Evolutionary conservation across 2,113 vertebrate species (phyloP).

Genomic region (Ramphastos sulfuratus): DNA sequence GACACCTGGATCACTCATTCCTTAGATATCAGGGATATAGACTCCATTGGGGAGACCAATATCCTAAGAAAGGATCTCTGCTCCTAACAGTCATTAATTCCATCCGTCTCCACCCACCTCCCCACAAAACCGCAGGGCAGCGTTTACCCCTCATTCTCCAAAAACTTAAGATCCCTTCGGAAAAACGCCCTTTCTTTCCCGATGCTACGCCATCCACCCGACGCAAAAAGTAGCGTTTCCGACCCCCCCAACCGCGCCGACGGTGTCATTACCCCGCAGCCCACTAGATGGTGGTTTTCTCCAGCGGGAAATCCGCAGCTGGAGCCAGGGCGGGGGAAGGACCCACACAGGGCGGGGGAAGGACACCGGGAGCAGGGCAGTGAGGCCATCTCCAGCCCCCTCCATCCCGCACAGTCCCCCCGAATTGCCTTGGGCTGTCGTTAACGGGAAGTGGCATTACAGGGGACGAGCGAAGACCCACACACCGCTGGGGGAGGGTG

Average conservation of each 20-base stretch:
- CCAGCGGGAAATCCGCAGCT: neutral
- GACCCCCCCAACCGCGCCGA: neutral
- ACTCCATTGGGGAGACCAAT: accelerated
- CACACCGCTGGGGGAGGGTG: too few relatives aligned
- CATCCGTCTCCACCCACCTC: neutral
- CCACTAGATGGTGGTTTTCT: conserved; percentile 11
- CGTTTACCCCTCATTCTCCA: neutral
- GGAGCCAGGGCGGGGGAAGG: too few relatives aligned
- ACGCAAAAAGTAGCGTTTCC: neutral
- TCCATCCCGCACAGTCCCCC: neutral
- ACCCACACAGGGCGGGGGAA: too few relatives aligned
- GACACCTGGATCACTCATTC: neutral
- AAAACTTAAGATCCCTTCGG: neutral
- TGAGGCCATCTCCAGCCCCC: neutral
- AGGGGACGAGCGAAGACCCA: too few relatives aligned
- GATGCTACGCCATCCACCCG: too few relatives aligned
- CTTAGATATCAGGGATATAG: neutral
- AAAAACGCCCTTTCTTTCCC: too few relatives aligned
- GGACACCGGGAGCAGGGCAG: neutral
- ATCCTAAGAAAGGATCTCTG: neutral
- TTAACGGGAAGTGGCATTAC: too few relatives aligned
- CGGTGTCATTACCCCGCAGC: neutral
- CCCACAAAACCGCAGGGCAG: neutral
- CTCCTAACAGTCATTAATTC: neutral
- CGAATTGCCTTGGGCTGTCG: neutral